phyloP scores from a whole-genome alignment of 2,797 vertebrate genomes.

The Garrulus glandarius region DNA sequence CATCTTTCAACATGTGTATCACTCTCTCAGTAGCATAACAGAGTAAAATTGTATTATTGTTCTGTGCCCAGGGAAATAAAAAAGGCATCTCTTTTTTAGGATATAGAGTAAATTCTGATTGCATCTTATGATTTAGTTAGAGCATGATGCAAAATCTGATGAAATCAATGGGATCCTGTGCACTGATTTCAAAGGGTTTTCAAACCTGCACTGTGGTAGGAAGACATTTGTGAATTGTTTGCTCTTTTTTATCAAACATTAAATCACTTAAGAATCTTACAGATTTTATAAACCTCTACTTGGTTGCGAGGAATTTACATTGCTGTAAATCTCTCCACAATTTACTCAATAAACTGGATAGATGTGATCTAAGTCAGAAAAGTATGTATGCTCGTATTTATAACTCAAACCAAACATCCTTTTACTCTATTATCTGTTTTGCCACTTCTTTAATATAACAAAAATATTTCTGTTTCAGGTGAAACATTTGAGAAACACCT shows the following conservation, averaged over 20 bases:
- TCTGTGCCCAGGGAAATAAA: neutral
- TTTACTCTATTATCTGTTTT: neutral
- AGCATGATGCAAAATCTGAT: neutral
- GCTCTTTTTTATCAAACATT: neutral
- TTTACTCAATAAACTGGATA: neutral
- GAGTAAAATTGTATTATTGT: neutral
- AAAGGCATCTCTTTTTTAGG: neutral
- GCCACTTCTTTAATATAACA: neutral
- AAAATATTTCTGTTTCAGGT: neutral
- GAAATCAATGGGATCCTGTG: neutral
- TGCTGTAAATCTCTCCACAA: neutral
- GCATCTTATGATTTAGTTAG: neutral
- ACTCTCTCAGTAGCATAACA: neutral
- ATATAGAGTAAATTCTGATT: neutral
- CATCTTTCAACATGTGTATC: conserved; percentile 20
- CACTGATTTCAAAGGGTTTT: neutral
- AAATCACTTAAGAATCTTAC: neutral
- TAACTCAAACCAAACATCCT: neutral
- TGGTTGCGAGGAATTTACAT: neutral
- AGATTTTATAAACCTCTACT: neutral
- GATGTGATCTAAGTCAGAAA: neutral
- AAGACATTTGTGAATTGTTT: neutral
- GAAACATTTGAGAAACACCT: neutral
- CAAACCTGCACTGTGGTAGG: neutral
- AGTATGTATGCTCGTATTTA: neutral